Evolutionary conservation across 2,888 invertebrate genomes (phyloP).

Genomic region (Eupithecia subfuscata): DNA sequence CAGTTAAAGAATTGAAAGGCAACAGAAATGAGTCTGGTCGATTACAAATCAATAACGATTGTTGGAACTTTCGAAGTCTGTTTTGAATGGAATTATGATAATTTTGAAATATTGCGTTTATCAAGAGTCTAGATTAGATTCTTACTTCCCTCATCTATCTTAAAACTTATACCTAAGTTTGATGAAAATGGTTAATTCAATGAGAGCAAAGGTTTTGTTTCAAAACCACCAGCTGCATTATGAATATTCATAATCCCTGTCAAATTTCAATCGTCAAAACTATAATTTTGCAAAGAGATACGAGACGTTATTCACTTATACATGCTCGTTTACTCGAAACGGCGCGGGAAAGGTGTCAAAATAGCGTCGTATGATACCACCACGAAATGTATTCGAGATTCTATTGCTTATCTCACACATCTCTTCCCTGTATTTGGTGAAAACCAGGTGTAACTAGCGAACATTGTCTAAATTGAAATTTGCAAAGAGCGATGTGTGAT

Average conservation of each 20-base stretch:
- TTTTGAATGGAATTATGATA: background rate
- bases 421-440: background rate
- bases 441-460: background rate
- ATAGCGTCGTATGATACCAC: background rate
- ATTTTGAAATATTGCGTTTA: background rate
- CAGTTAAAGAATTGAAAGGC: constrained; percentile 31
- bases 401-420: background rate
- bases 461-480: background rate
- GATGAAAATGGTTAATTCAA: background rate
- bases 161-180: background rate
- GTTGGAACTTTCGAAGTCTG: constrained; percentile 1
- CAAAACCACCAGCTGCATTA: constrained; percentile 9
- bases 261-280: background rate
- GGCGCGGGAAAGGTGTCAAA: background rate
- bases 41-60: constrained; percentile 25
- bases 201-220: background rate
- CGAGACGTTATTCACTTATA: background rate
- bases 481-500: background rate
- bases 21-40: constrained; percentile 17
- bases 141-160: background rate
- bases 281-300: background rate
- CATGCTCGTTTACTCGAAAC: background rate
- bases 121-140: background rate
- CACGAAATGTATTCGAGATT: background rate
- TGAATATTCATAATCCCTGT: constrained; percentile 14